Percentiles rank a stretch among this genome's conserved stretches.
phyloP scores from a whole-genome alignment of 2,113 vertebrate genomes.

The Chrysochloris asiatica region DNA sequence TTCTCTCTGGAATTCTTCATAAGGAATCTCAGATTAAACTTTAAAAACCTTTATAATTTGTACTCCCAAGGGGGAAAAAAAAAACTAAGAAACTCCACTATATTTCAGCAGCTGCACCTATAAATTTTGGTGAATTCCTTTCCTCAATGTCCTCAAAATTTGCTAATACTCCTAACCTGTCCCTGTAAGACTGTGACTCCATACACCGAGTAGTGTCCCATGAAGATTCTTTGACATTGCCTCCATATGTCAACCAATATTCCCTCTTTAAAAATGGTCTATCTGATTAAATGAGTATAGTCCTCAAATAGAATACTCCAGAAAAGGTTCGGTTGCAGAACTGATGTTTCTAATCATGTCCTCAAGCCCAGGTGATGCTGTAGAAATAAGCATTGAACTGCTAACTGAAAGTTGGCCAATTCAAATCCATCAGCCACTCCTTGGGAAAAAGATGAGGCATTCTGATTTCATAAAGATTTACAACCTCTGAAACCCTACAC shows the following conservation, averaged over 20 bases:
- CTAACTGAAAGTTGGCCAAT: no score
- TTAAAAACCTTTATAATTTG: neutral
- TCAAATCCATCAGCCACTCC: no score
- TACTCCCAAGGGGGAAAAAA: neutral
- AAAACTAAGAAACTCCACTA: neutral
- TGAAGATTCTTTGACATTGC: neutral
- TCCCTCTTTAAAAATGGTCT: neutral
- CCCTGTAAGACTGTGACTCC: fast-evolving
- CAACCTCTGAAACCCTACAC: no score
- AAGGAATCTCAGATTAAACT: neutral
- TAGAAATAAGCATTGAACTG: no score
- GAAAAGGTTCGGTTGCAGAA: neutral
- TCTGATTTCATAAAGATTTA: no score
- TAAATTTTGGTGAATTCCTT: neutral
- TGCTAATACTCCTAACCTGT: neutral
- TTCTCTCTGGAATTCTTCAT: neutral
- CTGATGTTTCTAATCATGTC: neutral
- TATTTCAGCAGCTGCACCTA: neutral
- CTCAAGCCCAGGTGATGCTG: no score
- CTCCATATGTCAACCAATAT: neutral
- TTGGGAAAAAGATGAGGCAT: no score
- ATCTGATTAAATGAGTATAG: neutral
- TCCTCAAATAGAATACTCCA: neutral
- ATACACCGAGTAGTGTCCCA: neutral
- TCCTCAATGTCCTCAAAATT: neutral